Evolutionary conservation across 2,888 invertebrate species (phyloP).

Genomic region (Eumerus sabulonum): DNA sequence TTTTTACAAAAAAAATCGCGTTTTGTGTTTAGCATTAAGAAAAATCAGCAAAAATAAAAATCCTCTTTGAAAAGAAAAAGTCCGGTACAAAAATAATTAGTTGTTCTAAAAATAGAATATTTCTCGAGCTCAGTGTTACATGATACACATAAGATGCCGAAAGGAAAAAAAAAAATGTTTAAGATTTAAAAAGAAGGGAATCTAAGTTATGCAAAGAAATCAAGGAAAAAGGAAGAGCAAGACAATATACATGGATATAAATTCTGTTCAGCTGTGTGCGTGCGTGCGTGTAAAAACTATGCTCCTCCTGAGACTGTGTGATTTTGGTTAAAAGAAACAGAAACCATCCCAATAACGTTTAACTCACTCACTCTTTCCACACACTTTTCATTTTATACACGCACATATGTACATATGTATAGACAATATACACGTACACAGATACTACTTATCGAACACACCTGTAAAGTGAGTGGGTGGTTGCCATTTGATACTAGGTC

Average conservation of each 20-base stretch:
- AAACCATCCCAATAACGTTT: too few species aligned
- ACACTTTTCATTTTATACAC: neutral
- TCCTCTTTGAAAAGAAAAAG: conserved; percentile 43
- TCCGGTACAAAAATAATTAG: conserved; percentile 44
- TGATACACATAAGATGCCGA: conserved; percentile 70
- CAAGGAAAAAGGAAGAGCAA: neutral
- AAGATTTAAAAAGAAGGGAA: neutral
- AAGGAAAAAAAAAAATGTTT: conserved; percentile 45
- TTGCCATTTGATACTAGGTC: conserved; percentile 59
- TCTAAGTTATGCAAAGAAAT: conserved; percentile 62
- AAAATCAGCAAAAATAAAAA: conserved; percentile 24
- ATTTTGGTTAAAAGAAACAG: too few species aligned
- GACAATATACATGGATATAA: conserved; percentile 44
- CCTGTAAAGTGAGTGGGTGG: conserved; percentile 58
- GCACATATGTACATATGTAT: conserved; percentile 7
- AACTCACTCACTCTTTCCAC: too few species aligned
- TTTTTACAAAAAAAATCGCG: neutral
- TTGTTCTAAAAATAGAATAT: conserved; percentile 72
- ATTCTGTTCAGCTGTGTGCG: conserved; percentile 32
- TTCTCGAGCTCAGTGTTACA: conserved; percentile 73
- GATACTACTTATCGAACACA: conserved; percentile 27
- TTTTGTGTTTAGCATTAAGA: neutral
- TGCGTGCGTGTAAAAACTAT: conserved; percentile 57
- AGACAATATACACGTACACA: conserved; percentile 12
- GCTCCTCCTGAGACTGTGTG: conserved; percentile 62